These are phyloP conservation scores for Silurus meridionalis DNA, from an alignment of 2,113 vertebrate species.

Conservation along the genomic window DNA sequence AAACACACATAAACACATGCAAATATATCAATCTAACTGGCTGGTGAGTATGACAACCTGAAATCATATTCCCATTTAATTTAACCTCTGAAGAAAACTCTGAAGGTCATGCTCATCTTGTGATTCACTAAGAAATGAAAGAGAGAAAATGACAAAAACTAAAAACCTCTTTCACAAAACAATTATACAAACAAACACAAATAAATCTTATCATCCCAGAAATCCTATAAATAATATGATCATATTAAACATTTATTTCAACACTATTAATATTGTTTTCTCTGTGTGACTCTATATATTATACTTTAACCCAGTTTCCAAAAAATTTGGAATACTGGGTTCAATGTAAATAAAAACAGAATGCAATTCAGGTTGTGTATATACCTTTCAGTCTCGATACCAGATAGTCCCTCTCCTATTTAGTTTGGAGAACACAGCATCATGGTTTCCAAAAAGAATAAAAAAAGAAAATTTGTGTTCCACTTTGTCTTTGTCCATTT, in stretches of 20 bases:
- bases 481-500: too few species aligned
- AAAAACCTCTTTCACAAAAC: not conserved
- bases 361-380: too few species aligned
- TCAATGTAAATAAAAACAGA: too few species aligned
- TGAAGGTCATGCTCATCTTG: not conserved
- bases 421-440: too few species aligned
- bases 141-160: not conserved
- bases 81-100: not conserved
- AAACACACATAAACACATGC: not conserved
- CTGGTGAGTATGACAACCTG: not conserved
- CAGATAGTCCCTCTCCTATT: too few species aligned
- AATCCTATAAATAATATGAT: not conserved
- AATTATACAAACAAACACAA: not conserved
- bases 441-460: too few species aligned
- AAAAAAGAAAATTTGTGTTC: too few species aligned
- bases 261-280: not conserved
- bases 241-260: not conserved
- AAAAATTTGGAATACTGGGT: too few species aligned
- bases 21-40: not conserved
- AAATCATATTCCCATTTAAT: not conserved
- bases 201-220: not conserved
- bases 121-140: not conserved
- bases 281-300: not conserved
- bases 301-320: too few species aligned
- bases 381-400: too few species aligned